A percentile compares a stretch with the other conserved stretches of the same genome.
Conservation (phyloP, 2,113 vertebrate genomes). For the Scortum barcoo region DNA sequence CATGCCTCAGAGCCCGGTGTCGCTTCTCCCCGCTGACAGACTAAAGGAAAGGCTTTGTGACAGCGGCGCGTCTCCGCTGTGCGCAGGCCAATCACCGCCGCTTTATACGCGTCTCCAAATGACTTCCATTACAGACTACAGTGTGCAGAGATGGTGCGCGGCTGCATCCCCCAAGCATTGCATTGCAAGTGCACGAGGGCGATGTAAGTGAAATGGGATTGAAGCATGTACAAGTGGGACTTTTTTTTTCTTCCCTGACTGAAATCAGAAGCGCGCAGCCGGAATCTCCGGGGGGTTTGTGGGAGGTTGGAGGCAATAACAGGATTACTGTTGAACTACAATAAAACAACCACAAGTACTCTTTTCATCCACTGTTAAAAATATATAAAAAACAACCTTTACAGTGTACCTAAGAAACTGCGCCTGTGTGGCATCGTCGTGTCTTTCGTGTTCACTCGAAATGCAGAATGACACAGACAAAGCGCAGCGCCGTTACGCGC, state of each 20-base stretch:
- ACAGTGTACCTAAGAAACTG: not conserved
- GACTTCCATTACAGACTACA: not conserved
- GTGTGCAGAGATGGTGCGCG: slow-evolving; percentile 3
- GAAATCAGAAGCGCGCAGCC: not conserved
- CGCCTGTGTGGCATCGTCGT: not conserved
- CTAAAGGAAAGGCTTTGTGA: slow-evolving; percentile 64
- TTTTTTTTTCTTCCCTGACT: slow-evolving; percentile 12
- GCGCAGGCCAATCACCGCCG: slow-evolving; percentile 19
- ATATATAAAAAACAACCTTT: too few relatives aligned
- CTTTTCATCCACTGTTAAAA: not conserved
- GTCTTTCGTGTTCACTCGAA: not conserved
- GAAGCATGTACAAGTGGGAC: not conserved
- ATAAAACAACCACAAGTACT: not conserved
- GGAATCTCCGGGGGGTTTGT: slow-evolving; percentile 12
- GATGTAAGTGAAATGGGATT: slow-evolving; percentile 11
- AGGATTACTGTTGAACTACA: slow-evolving; percentile 5
- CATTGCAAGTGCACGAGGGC: not conserved
- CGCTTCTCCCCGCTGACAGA: slow-evolving; percentile 66
- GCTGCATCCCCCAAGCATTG: not conserved
- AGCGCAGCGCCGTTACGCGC: not conserved
- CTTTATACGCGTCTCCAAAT: slow-evolving; percentile 16
- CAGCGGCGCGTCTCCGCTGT: slow-evolving; percentile 56
- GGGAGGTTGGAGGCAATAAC: slow-evolving; percentile 6
- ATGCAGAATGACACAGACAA: not conserved
- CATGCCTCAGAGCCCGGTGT: slow-evolving; percentile 79